Evolutionary conservation across 1,140 invertebrate genomes (phyloP), one percentile per base, ranked within the genome.

Genomic region (Hypsibius dujardini): DNA sequence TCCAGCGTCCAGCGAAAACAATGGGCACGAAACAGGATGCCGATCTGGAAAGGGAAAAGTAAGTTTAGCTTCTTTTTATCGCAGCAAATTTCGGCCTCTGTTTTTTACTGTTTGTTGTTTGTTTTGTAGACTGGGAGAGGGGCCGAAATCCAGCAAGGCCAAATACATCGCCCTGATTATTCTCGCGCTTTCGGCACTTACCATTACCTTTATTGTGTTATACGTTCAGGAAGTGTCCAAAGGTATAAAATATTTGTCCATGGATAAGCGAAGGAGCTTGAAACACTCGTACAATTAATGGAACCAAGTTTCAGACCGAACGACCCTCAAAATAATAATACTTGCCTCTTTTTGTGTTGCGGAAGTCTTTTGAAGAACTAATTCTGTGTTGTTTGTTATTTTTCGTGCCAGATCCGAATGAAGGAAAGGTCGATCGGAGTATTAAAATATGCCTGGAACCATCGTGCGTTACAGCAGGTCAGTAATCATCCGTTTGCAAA

Each of bases 401-500:
- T 56, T 7, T 56, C n/a, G n/a, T 56, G 7, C 50, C 50, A 56
- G 50, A 56, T 56, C 50, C 50, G 50, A 56, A 56, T 56, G 50
- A 56, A n/a, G 50, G 50, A 56, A 56, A 56, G n/a, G 50, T 56
- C 7, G 50, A 56, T n/a, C 50, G 50, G n/a, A 56, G 50, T n/a
- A 56, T 56, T n/a, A 56, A n/a, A n/a, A n/a, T 56, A 7, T 56
- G 50, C n/a, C 50, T 56, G 50, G n/a, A 7, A 56, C 50, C 50
- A 56, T 7, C 7, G n/a, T 56, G 50, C 50, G 50, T 56, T 7
- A 7, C 7, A 7, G 50, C 50, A 56, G 50, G 50, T 56, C 50
- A 56, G 50, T 56, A 7, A 56, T 7, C 7, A 7, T 56, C 7
- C n/a, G n/a, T 56, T 56, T n/a, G n/a, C n/a, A n/a, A n/a, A n/a